Evolutionary conservation across 1,140 invertebrate genomes (phyloP), one percentile per base, ranked within the genome.

Genomic region (Trichogramma pretiosum): DNA sequence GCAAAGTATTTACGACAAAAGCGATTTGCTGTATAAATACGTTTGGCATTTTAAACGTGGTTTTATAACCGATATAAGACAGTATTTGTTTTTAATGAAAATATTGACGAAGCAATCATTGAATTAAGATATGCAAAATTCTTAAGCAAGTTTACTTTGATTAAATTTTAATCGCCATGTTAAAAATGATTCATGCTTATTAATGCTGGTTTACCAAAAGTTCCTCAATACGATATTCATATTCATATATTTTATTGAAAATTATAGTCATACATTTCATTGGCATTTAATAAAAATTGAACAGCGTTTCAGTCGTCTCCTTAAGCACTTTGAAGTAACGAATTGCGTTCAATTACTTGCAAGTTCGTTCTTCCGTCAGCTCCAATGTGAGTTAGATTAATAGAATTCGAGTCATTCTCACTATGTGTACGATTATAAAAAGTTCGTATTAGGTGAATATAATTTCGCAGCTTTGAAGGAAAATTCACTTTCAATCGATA

Each of bases 11-110:
- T n/a, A n/a, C n/a, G n/a, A n/a, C n/a, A n/a, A 72, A 70, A 70
- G 62, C 55, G 61, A 67, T 60, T 60, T 58, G 53, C 56, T 63
- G 60, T 61, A 61, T 54, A 63, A 63, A 52, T 51, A 54, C 46
- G 14, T 50, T 48, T 48, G 52, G 23, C 41, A 53, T 56, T 34
- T 32, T 52, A 32, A 54, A 46, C 50, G 30, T 53, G 26, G 28
- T 9, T 41, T 37, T 40, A 32, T 40, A 26, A 14, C 28, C 36
- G 41, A 21, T 39, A 26, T 11, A 13, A 30, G 26, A 30, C 13
- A 30, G 7, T 7, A 30, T 30, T 30, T 9, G 13, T 30, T 30
- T 30, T 13, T 30, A 30, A 30, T 9, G 26, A 30, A 30, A 30
- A 30, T 30, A 7, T 30, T 30, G 7, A 30, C 13, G 13, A 30